Evolutionary conservation across 2,113 vertebrate species (phyloP), one percentile per base, ranked within the genome.

Genomic region (human (Homo sapiens)): DNA sequence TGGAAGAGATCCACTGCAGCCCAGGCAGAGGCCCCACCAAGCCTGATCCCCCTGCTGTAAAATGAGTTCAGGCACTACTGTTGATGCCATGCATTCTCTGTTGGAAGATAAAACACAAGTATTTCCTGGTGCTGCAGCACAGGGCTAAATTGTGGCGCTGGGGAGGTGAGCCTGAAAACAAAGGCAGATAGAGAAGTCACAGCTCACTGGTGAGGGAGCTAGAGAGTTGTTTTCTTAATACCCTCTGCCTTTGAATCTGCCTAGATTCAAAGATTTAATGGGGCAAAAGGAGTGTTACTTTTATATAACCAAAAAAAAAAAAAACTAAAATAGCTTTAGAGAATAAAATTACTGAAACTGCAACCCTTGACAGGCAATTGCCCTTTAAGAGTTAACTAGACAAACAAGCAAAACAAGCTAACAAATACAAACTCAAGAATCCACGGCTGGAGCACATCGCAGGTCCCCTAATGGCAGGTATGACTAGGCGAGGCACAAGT

Each of bases 341-440:
- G 80, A 88, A 14, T 66, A 61, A 89, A 83, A 86, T 61, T 48
- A 43, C 45, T 90, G 70, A 89, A 96, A 94, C 72, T 40, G 43
- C 66, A 93, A 30, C 7, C 64, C 22, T 66, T 14, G 55, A 18
- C 23, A 72, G 13, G 52, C 45, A 59, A 0, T 73, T 35, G 9
- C 61, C 27, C 52, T 76, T 16, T 81, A 59, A 86, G 18, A 79
- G 22, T 66, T 76, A 81, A 76, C 64, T 68, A 81, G 43, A 78
- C 6, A 48, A 83, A 92, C 27, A 87, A 40, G 52, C 78, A 70
- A 78, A 76, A 80, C 35, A 88, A 93, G 48, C 76, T 61, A 84
- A 83, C 50, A 85, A 90, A 83, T 50, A 85, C 87, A 80, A 85
- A 50, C 64, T 78, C 1, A 30, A 55, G 78, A 80, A 17, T 78